Percentiles rank a stretch among this genome's conserved stretches.
These are phyloP conservation scores for Pachypanchax playfairii DNA, from an alignment of 2,113 vertebrate species.

Conservation along the genomic window DNA sequence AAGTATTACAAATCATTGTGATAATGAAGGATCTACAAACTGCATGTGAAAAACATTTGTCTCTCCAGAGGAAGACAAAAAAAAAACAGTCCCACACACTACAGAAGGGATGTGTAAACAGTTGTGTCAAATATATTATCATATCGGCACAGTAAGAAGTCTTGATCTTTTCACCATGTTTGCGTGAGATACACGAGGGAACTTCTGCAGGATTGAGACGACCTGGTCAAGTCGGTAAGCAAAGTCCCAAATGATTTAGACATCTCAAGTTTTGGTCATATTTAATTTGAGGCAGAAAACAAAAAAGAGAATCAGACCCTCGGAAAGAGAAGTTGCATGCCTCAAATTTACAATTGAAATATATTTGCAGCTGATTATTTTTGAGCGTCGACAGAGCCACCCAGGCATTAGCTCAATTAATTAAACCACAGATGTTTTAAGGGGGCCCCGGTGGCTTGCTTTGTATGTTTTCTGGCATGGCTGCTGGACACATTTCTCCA, in stretches of 20 bases:
- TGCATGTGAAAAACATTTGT: conserved; percentile 62
- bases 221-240: conserved; percentile 13
- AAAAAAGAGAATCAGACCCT: conserved; percentile 25
- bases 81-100: conserved; percentile 36
- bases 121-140: conserved; percentile 28
- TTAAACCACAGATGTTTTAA: conserved; percentile 80
- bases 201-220: conserved; percentile 2
- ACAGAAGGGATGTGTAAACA: conserved; percentile 34
- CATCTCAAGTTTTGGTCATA: conserved; percentile 17
- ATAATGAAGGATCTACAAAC: conserved; percentile 60
- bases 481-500: conserved; percentile 74
- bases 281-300: conserved; percentile 43
- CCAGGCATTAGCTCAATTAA: conserved; percentile 73
- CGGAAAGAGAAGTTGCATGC: conserved; percentile 29
- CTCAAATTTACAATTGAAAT: conserved; percentile 65
- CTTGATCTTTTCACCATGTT: too few species aligned
- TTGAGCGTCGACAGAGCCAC: conserved; percentile 74
- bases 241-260: conserved; percentile 17
- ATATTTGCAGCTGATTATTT: conserved; percentile 68
- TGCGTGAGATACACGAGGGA: conserved; percentile 16
- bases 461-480: conserved; percentile 80
- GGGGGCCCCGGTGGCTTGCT: conserved; percentile 70
- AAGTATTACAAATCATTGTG: conserved; percentile 43
- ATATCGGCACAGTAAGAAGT: conserved; percentile 31
- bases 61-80: conserved; percentile 38